These are phyloP conservation scores for Marasmarcha lunaedactyla DNA, from an alignment of 2,888 invertebrate species.

Conservation along the genomic window DNA sequence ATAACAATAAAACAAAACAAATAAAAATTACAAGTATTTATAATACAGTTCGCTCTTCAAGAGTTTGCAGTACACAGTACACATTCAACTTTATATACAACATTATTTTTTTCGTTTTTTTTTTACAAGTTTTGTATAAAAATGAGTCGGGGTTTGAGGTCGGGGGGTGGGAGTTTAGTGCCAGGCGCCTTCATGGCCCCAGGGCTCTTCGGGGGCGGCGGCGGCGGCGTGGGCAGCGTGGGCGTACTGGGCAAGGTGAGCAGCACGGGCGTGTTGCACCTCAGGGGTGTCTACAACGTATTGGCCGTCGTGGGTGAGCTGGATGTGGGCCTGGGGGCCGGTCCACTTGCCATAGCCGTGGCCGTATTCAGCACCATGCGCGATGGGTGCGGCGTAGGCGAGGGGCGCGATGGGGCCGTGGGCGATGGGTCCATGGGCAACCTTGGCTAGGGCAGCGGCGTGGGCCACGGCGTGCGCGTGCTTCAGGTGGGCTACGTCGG, in stretches of 20 bases:
- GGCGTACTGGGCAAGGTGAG: constrained; percentile 52
- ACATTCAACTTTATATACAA: constrained; percentile 57
- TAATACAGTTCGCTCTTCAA: constrained; percentile 57
- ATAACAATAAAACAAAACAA: constrained; percentile 18
- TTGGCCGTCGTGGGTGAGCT: constrained; percentile 62
- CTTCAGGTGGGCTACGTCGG: constrained; percentile 70
- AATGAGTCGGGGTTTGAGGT: constrained; percentile 45
- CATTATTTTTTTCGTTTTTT: constrained; percentile 45
- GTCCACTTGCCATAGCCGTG: constrained; percentile 60
- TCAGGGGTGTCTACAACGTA: constrained; percentile 64
- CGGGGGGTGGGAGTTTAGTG: constrained; percentile 44
- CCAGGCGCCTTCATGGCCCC: constrained; percentile 50
- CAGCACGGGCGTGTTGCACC: constrained; percentile 59
- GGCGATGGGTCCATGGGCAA: constrained; percentile 20
- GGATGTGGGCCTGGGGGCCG: constrained; percentile 60
- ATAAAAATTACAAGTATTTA: constrained; percentile 49
- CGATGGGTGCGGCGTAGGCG: constrained; percentile 23
- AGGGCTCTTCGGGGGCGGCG: constrained; percentile 53
- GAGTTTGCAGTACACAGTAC: constrained; percentile 53
- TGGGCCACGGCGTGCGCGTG: constrained; percentile 65
- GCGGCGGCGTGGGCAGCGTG: constrained; percentile 58
- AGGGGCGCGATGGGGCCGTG: constrained; percentile 17
- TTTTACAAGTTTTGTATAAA: constrained; percentile 52
- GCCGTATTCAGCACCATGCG: constrained; percentile 32
- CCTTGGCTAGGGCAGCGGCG: constrained; percentile 34